Percentiles rank a stretch among this genome's conserved stretches.
Conservation (phyloP, 2,113 vertebrate species). For the Malurus melanocephalus region DNA sequence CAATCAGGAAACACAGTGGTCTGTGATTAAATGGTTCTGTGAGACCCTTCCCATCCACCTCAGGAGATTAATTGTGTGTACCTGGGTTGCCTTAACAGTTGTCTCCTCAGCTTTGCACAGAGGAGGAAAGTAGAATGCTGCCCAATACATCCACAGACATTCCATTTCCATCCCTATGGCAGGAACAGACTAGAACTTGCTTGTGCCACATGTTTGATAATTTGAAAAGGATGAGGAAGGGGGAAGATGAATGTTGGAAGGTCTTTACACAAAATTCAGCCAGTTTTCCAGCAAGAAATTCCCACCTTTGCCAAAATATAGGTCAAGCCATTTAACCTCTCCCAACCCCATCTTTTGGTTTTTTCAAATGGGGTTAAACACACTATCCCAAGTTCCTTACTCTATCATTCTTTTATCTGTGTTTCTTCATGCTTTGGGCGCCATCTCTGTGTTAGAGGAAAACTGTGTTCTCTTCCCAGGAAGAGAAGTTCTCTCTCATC, state of each 20-base stretch:
- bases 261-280: neutral
- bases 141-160: neutral
- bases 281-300: neutral
- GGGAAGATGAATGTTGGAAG: neutral
- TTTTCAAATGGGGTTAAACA: neutral
- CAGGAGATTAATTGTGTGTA: neutral
- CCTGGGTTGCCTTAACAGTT: neutral
- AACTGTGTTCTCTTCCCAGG: neutral
- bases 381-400: neutral
- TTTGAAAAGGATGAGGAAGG: neutral
- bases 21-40: neutral
- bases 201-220: neutral
- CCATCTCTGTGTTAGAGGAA: neutral
- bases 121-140: neutral
- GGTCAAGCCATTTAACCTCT: neutral
- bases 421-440: neutral
- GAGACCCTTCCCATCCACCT: neutral
- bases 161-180: neutral
- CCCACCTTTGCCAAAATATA: neutral
- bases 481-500: neutral
- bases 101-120: neutral
- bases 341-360: neutral
- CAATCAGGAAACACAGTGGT: neutral
- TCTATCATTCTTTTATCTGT: neutral
- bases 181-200: neutral